Percentiles rank a stretch among this genome's conserved stretches.
Evolutionary conservation across 2,888 invertebrate species (phyloP).

Genomic region (Neelides folsomi): DNA sequence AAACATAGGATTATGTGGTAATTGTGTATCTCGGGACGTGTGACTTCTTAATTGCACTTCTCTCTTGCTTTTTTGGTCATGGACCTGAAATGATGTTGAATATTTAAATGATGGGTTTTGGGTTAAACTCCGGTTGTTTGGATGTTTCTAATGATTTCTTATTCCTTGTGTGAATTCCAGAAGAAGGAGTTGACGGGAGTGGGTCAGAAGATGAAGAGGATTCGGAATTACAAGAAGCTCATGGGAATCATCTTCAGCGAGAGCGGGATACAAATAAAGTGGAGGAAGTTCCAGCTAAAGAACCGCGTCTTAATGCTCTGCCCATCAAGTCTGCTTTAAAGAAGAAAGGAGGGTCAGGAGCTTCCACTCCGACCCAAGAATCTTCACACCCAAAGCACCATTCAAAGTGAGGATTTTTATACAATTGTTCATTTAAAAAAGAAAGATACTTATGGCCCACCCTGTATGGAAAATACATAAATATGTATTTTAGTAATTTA

Average conservation of each 20-base stretch:
- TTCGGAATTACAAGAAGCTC: slow-evolving; percentile 35
- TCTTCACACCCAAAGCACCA: slow-evolving; percentile 35
- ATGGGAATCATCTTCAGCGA: slow-evolving; percentile 27
- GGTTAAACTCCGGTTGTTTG: no score
- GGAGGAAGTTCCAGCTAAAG: slow-evolving; percentile 84
- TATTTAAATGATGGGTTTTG: no score
- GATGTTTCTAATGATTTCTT: no score
- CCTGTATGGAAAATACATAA: no score
- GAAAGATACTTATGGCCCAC: no score
- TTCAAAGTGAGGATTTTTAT: slow-evolving; percentile 50
- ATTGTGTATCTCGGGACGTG: no score
- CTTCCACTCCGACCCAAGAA: slow-evolving; percentile 59
- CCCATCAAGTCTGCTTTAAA: slow-evolving; percentile 85
- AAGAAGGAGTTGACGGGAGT: slow-evolving; percentile 47
- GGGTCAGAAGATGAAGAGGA: slow-evolving; percentile 42
- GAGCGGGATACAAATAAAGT: slow-evolving; percentile 60
- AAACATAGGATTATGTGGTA: no score
- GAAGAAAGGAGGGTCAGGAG: slow-evolving; percentile 58
- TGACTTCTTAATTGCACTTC: no score
- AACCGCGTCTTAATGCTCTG: slow-evolving; percentile 79
- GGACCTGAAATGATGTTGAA: no score
- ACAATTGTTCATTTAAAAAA: neutral
- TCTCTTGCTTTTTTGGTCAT: no score
- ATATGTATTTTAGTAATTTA: no score
- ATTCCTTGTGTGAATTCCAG: slow-evolving; percentile 35